These are phyloP conservation scores for Halocynthia roretzi DNA, from an alignment of 23 tunicate species.

Conservation along the genomic window DNA sequence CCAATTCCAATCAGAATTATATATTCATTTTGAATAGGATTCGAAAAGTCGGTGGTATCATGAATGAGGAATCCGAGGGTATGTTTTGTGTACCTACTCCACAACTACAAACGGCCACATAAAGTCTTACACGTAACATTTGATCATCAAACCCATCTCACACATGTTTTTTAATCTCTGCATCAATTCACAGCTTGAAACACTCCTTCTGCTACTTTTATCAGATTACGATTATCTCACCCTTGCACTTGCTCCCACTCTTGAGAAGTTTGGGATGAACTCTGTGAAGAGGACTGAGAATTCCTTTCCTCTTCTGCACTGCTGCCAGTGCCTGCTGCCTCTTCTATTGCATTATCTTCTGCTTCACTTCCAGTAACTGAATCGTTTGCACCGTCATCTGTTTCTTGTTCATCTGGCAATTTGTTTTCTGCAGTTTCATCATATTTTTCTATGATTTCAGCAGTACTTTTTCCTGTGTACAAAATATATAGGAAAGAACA, in stretches of 20 bases:
- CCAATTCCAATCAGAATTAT: too few species aligned
- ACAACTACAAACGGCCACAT: too few species aligned
- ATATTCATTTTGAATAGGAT: too few species aligned
- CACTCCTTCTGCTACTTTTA: neutral
- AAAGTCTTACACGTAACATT: neutral
- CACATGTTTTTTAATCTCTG: too few species aligned
- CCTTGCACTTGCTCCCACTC: conserved; percentile 17
- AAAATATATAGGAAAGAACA: too few species aligned
- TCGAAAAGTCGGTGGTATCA: too few species aligned
- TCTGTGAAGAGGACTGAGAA: conserved; percentile 1
- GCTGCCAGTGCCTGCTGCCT: neutral
- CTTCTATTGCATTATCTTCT: neutral
- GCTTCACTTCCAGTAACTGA: conserved; percentile 2
- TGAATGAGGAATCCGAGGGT: too few species aligned
- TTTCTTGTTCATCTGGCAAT: neutral
- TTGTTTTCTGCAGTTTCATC: neutral
- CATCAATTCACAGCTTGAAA: too few species aligned
- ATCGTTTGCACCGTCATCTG: neutral
- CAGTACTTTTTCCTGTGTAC: too few species aligned
- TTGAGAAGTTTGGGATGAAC: conserved; percentile 8
- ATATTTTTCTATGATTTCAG: too few species aligned
- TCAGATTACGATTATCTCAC: neutral
- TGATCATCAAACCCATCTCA: neutral
- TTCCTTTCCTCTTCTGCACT: conserved; percentile 1
- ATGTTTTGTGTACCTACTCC: neutral